phyloP scores from a whole-genome alignment of 2,797 vertebrate species.

The Sebastes matsubarae region DNA sequence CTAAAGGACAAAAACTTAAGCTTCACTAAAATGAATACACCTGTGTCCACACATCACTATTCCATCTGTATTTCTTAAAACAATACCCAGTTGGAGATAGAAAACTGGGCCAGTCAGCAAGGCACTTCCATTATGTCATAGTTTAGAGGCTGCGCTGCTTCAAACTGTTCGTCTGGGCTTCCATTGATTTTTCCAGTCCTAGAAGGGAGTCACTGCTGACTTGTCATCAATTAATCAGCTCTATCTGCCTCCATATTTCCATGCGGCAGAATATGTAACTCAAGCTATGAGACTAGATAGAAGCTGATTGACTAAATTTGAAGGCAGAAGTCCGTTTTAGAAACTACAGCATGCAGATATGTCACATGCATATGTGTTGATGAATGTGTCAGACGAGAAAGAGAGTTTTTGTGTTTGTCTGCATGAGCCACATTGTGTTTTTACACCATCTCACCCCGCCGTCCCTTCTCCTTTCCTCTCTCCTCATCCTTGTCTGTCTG shows the following conservation, averaged over 20 bases:
- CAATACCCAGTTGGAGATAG: background rate
- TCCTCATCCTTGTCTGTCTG: constrained; percentile 1
- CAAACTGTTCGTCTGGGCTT: constrained; percentile 37
- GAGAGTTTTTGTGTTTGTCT: background rate
- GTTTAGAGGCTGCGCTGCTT: constrained; percentile 34
- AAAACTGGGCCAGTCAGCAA: constrained; percentile 12
- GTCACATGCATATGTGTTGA: background rate
- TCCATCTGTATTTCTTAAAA: background rate
- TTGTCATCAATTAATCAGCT: constrained; percentile 61
- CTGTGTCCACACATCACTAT: background rate
- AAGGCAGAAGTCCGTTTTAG: background rate
- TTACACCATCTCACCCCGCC: background rate
- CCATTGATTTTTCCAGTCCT: constrained; percentile 67
- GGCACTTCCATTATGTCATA: background rate
- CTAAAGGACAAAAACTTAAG: background rate
- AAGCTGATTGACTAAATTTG: constrained; percentile 18
- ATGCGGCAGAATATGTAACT: constrained; percentile 50
- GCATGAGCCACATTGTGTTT: background rate
- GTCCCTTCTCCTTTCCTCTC: background rate
- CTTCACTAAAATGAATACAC: background rate
- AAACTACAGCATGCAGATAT: background rate
- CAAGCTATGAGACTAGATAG: constrained; percentile 2
- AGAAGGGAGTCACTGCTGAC: constrained; percentile 53
- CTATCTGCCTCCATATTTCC: constrained; percentile 55
- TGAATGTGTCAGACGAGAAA: background rate